These are phyloP conservation scores for Probaryconus sp. DNA, from an alignment of 1,140 invertebrate genomes.

Conservation along the genomic window DNA sequence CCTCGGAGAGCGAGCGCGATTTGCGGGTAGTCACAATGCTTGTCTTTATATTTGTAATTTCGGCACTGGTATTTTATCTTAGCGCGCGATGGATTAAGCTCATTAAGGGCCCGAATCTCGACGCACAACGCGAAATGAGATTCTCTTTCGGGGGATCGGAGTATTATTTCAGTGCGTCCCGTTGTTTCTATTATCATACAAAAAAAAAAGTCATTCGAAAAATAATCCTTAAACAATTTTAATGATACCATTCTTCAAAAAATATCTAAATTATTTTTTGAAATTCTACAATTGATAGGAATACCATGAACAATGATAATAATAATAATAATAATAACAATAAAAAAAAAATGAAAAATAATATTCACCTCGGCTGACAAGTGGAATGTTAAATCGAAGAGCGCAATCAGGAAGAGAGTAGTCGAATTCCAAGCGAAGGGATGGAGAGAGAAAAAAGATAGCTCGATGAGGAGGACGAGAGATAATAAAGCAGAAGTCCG, in stretches of 20 bases:
- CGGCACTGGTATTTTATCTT: conserved; percentile 50
- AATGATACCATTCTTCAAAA: too few species aligned
- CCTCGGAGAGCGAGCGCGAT: conserved; percentile 43
- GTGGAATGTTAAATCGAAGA: conserved; percentile 30
- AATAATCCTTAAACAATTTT: too few species aligned
- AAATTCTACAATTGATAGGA: too few species aligned
- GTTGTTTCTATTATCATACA: conserved; percentile 17
- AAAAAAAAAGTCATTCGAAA: conserved; percentile 30
- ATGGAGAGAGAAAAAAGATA: conserved; percentile 13
- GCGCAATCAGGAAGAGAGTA: conserved; percentile 37
- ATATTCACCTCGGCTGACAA: conserved; percentile 28
- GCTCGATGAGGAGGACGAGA: conserved; percentile 59
- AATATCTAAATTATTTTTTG: too few species aligned
- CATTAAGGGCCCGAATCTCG: conserved; percentile 36
- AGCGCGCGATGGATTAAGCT: conserved; percentile 46
- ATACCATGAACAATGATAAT: too few species aligned
- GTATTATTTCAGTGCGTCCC: background rate
- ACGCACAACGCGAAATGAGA: conserved; percentile 32
- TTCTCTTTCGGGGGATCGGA: conserved; percentile 16
- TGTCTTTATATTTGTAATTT: conserved; percentile 61
- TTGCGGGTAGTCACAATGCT: conserved; percentile 54
- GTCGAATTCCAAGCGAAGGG: conserved; percentile 28
- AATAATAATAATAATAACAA: too few species aligned
- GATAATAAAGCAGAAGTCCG: conserved; percentile 74
- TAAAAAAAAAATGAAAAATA: too few species aligned